These are phyloP conservation scores for Rhynchophorus ferrugineus DNA, from an alignment of 1,140 invertebrate genomes.

Conservation along the genomic window DNA sequence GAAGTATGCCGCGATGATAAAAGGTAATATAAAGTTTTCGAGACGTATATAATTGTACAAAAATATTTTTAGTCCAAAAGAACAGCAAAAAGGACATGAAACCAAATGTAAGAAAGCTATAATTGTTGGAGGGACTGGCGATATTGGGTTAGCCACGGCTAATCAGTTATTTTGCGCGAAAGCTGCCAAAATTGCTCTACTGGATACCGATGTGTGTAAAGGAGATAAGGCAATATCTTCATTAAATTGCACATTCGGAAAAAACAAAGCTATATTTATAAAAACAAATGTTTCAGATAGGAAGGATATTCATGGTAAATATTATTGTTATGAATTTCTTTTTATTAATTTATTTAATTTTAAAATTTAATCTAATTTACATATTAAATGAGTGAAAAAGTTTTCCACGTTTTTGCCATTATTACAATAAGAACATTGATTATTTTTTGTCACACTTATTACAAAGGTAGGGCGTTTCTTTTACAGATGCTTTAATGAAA, in stretches of 20 bases:
- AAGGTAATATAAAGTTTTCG: not conserved
- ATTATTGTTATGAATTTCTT: constrained; percentile 4
- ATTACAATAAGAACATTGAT: too few species aligned
- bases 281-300: constrained; percentile 25
- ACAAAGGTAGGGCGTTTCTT: too few species aligned
- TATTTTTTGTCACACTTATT: too few species aligned
- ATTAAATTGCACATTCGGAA: constrained; percentile 32
- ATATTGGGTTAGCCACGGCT: constrained; percentile 33
- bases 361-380: too few species aligned
- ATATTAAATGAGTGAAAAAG: too few species aligned
- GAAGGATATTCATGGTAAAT: constrained; percentile 20
- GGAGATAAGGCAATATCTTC: constrained; percentile 30
- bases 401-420: too few species aligned
- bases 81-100: constrained; percentile 1
- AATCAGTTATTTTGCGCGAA: constrained; percentile 28
- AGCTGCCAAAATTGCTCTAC: constrained; percentile 28
- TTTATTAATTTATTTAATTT: not conserved
- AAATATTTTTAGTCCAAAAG: not conserved
- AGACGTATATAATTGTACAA: not conserved
- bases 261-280: constrained; percentile 30
- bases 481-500: constrained; percentile 29
- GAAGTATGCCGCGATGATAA: not conserved
- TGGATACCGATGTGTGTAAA: constrained; percentile 27
- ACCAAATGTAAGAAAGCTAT: constrained; percentile 30
- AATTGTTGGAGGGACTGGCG: constrained; percentile 31